Evolutionary conservation across 2,888 invertebrate species (phyloP), one percentile per base, ranked within the genome.

Genomic region (Trissoscelio sp.): DNA sequence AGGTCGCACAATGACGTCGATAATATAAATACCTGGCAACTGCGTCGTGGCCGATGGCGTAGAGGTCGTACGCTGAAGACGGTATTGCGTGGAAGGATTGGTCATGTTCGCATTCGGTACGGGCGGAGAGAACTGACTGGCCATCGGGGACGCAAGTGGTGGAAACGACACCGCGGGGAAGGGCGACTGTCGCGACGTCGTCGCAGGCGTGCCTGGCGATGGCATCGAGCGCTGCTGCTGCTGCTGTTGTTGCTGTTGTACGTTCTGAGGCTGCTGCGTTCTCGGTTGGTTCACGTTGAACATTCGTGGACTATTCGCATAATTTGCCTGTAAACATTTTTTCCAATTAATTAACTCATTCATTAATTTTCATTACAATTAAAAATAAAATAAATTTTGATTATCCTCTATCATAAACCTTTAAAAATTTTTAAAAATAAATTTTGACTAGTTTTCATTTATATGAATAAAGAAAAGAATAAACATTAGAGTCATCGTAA

Each of bases 181-280:
- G 22, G 93, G 93, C 46, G 93, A 93, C 87, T 93, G 94, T 84
- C 93, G 92, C 62, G 93, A 92, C 83, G 92, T 92, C 83, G 92
- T 91, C 81, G 74, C 74, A 18, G 92, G 91, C 73, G 91, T 92
- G 77, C 93, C 92, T 14, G 91, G 91, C 53, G 91, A 91, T 88
- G 97, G 93, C 97, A 97, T 97, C 28, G 97, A 96, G 92, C 97
- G 97, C 91, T 97, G 95, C 86, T 93, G 95, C 91, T 95, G 95
- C 88, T 95, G 95, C 78, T 95, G 93, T 12, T 84, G 92, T 87
- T 91, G 93, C 87, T 90, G 92, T 81, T 91, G 91, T 88, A 83
- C 70, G 34, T 44, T 86, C n/a, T 84, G 83, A 24, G 85, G 94
- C 88, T 89, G 92, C 14, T 91, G 89, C 77, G 92, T 91, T 79